Percentiles rank a stretch among this genome's conserved stretches.
These are phyloP conservation scores for Melanogrammus aeglefinus DNA, from an alignment of 2,797 vertebrate species.

Conservation along the genomic window DNA sequence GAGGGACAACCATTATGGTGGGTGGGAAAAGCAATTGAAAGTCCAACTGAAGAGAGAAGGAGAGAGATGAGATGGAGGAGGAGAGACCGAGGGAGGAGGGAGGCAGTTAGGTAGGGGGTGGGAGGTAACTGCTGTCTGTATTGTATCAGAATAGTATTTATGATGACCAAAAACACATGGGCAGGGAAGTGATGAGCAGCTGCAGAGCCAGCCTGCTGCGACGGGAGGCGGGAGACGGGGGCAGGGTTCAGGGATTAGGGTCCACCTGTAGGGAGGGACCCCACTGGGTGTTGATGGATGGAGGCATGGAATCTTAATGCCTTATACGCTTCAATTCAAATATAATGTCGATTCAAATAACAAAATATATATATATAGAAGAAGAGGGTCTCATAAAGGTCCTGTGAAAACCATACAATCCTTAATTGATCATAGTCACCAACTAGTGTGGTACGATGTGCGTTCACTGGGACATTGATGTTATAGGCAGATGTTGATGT, in stretches of 20 bases:
- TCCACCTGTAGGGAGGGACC: no score
- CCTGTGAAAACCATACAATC: no score
- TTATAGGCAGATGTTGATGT: background rate
- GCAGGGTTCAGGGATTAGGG: background rate
- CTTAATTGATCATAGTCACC: no score
- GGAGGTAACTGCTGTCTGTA: conserved; percentile 13
- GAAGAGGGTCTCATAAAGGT: no score
- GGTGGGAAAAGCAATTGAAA: background rate
- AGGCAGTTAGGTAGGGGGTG: background rate
- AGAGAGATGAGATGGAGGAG: background rate
- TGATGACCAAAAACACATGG: conserved; percentile 38
- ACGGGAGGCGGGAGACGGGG: conserved; percentile 11
- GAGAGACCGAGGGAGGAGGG: background rate
- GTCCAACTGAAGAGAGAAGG: background rate
- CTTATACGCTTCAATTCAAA: no score
- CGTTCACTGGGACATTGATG: background rate
- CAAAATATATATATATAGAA: no score
- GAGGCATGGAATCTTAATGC: no score
- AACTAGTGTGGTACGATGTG: no score
- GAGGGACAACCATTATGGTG: background rate
- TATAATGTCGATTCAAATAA: no score
- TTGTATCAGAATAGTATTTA: conserved; percentile 10
- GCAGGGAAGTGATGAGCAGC: background rate
- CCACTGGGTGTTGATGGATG: no score
- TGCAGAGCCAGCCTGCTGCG: conserved; percentile 7